phyloP scores from a whole-genome alignment of 2,888 invertebrate genomes.

The Drosophila vallismaia region DNA sequence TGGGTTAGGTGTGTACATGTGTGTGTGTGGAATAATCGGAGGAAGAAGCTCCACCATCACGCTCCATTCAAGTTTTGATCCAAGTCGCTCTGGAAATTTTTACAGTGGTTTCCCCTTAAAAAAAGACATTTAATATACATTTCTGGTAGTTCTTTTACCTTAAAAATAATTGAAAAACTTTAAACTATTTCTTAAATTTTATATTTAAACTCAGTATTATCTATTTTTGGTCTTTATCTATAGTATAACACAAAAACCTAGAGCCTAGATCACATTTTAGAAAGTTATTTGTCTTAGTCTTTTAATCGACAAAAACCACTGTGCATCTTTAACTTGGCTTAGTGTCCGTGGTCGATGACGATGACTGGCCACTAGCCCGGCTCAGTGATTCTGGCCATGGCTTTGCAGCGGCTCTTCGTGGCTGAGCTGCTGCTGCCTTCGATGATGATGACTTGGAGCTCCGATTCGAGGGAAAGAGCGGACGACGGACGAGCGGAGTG shows the following conservation, averaged over 20 bases:
- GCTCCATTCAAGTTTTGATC: conserved; percentile 75
- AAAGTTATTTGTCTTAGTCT: not conserved
- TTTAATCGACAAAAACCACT: conserved; percentile 26
- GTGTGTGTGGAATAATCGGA: conserved; percentile 43
- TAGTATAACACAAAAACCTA: no score
- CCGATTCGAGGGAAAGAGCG: conserved; percentile 42
- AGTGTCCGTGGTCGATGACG: conserved; percentile 51
- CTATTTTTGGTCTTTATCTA: no score
- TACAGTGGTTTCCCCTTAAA: conserved; percentile 47
- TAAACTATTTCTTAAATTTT: no score
- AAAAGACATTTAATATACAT: not conserved
- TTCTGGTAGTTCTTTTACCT: not conserved
- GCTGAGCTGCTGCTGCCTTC: conserved; percentile 32
- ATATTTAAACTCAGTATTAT: no score
- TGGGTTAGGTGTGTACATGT: conserved; percentile 18
- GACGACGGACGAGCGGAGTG: conserved; percentile 23
- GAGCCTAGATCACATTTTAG: not conserved
- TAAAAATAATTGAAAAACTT: not conserved
- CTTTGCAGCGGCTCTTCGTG: conserved; percentile 19
- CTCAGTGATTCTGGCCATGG: conserved; percentile 54
- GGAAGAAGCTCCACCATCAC: conserved; percentile 75
- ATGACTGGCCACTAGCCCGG: conserved; percentile 56
- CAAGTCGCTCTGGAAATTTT: conserved; percentile 53
- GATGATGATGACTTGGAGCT: conserved; percentile 32
- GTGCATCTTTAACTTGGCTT: conserved; percentile 46